A percentile compares a stretch with the other conserved stretches of the same genome.
Evolutionary conservation across 1,140 invertebrate species (phyloP).

Genomic region (Drosophila kepulauana): DNA sequence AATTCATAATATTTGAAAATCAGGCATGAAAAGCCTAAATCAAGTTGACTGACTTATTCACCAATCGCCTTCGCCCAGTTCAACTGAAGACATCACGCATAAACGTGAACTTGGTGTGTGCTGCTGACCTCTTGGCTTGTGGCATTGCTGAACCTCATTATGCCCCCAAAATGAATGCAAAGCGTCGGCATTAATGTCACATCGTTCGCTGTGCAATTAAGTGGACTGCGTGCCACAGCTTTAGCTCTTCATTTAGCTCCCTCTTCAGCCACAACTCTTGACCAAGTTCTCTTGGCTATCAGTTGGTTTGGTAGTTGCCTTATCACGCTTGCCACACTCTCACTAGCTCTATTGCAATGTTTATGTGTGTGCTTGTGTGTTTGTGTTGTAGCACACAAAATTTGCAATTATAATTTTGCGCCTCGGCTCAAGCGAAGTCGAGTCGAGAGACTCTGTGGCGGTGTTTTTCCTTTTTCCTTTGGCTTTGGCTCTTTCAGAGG

Average conservation of each 20-base stretch:
- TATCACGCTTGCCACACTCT: constrained; percentile 80
- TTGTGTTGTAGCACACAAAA: constrained; percentile 51
- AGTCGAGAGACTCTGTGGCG: constrained; percentile 54
- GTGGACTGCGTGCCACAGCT: constrained; percentile 53
- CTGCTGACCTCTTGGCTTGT: constrained; percentile 58
- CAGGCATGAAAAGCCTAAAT: neutral
- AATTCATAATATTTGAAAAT: neutral
- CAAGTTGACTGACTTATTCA: neutral
- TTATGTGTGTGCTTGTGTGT: constrained; percentile 6
- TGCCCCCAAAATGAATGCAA: constrained; percentile 76
- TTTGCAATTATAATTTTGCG: constrained; percentile 84
- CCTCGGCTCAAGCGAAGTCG: constrained; percentile 25
- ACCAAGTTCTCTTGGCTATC: constrained; percentile 45
- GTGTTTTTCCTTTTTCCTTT: constrained; percentile 72
- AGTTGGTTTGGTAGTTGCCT: constrained; percentile 51
- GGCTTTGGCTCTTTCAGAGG: constrained; percentile 53
- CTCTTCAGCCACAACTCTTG: neutral
- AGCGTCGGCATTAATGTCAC: constrained; percentile 76
- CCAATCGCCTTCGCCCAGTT: neutral
- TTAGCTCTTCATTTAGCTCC: neutral
- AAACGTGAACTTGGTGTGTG: constrained; percentile 13
- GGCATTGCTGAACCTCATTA: constrained; percentile 58
- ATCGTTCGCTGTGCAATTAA: constrained; percentile 42
- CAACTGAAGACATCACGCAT: neutral
- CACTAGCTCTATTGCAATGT: constrained; percentile 36